Evolutionary conservation across 2,113 vertebrate species (phyloP), one percentile per base, ranked within the genome.

Genomic region (Tetraodon nigroviridis): DNA sequence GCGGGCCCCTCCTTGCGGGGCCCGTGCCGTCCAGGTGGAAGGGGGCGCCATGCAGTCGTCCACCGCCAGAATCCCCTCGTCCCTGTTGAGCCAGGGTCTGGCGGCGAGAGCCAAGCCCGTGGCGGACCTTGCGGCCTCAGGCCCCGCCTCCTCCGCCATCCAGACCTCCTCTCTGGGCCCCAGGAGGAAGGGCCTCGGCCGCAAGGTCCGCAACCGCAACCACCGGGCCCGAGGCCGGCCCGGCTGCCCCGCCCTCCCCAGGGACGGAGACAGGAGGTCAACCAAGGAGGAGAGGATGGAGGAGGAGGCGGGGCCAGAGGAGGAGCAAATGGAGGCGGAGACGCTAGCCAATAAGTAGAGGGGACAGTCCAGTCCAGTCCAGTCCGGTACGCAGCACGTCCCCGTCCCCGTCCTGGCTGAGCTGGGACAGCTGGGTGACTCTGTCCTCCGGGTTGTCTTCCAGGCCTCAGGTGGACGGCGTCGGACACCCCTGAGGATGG

Each of bases 301-400:
- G 21, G 80, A 80, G 55, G 75, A 66, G 8, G 2, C 55, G 5
- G 79, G 77, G 42, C 59, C 56, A 48, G 54, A 68, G 0, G 82
- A 78, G 32, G 84, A 84, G 51, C 61, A 12, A 41, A 82, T 80
- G 83, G 80, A 84, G 32, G 83, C 80, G 19, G 82, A 73, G 45
- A 20, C 10, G 8, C 37, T 14, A 12, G 32, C 32, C 32, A 37
- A 37, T 12, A 37, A 37, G 32, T 37, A 37, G 32, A 37, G 32
- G 32, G 1, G 32, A 11, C 4, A 27, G 24, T 27, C 24, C 7
- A 6, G 24, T 27, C n/a, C n/a, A n/a, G n/a, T n/a, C n/a, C n/a
- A n/a, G n/a, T 27, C 24, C 7, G 24, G 24, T 27, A 8, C 32
- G 8, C 32, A 37, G 32, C 32, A 37, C 1, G 29, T 32, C 29